A percentile compares a stretch with the other conserved stretches of the same genome.
These are phyloP conservation scores for Antigone vipio DNA, from an alignment of 2,113 vertebrate genomes.

Conservation along the genomic window DNA sequence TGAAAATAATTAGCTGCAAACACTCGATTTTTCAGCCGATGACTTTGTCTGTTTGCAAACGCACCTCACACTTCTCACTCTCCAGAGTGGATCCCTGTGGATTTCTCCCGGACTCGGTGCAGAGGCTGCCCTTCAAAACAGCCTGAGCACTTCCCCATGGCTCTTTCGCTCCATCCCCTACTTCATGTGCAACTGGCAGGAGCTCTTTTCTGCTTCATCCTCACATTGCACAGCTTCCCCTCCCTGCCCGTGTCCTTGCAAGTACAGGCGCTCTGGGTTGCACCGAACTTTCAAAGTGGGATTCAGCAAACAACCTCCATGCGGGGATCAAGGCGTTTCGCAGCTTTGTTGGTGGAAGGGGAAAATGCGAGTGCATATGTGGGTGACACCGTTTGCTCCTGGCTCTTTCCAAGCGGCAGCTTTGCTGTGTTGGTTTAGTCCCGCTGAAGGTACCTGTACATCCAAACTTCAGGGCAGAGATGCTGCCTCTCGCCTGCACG, in stretches of 20 bases:
- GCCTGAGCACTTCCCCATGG: neutral
- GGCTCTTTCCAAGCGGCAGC: neutral
- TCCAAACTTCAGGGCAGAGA: neutral
- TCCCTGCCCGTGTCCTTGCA: neutral
- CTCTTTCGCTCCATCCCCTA: neutral
- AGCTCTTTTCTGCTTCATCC: neutral
- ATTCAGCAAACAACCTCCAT: neutral
- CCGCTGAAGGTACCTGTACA: neutral
- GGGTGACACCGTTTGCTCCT: neutral
- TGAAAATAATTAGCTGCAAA: slow-evolving; percentile 40
- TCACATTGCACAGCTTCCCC: neutral
- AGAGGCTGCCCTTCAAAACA: neutral
- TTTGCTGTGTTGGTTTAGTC: neutral
- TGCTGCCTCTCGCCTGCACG: fast-evolving
- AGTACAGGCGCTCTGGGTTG: neutral
- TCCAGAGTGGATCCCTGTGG: fast-evolving
- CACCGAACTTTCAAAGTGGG: neutral
- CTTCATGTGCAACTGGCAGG: fast-evolving
- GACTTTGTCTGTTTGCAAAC: neutral
- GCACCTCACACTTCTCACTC: neutral
- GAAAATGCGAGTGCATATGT: fast-evolving
- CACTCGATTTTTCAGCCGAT: neutral
- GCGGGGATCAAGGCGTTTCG: fast-evolving
- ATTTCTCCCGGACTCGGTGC: neutral
- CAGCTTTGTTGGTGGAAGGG: neutral